A percentile compares a stretch with the other conserved stretches of the same genome.
Evolutionary conservation across 2,888 invertebrate genomes (phyloP).

Genomic region (Conomelus anceps): DNA sequence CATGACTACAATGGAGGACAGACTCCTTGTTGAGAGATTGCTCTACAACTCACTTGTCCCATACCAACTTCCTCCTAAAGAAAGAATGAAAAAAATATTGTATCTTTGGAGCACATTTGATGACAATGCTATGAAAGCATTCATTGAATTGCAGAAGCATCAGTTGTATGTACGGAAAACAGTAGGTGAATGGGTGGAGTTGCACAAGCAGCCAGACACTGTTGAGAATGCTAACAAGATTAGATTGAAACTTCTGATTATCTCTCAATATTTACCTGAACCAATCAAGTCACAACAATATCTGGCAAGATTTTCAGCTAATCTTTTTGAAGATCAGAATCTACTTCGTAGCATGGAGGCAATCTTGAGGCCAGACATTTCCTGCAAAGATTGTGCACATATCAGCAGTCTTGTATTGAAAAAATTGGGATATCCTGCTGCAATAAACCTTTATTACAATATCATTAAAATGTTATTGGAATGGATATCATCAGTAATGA

Average conservation of each 20-base stretch:
- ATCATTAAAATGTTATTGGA: slow-evolving; percentile 93
- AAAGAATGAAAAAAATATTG: slow-evolving; percentile 94
- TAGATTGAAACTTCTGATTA: slow-evolving; percentile 41
- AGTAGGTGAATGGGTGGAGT: slow-evolving; percentile 80
- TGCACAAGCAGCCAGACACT: slow-evolving; percentile 64
- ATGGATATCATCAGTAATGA: slow-evolving; percentile 91
- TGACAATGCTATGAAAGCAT: no score
- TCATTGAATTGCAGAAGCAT: neutral
- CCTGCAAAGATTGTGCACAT: slow-evolving; percentile 90
- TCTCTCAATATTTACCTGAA: slow-evolving; percentile 74
- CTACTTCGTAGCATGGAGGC: slow-evolving; percentile 61
- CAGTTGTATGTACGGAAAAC: slow-evolving; percentile 59
- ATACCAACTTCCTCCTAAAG: slow-evolving; percentile 75
- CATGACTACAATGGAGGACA: slow-evolving; percentile 56
- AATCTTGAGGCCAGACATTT: slow-evolving; percentile 81
- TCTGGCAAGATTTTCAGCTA: slow-evolving; percentile 70
- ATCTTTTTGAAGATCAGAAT: slow-evolving; percentile 57
- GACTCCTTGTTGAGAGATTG: slow-evolving; percentile 80
- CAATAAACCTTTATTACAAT: slow-evolving; percentile 92
- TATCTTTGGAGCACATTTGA: no score
- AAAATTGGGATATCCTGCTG: slow-evolving; percentile 87
- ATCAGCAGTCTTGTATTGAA: slow-evolving; percentile 68
- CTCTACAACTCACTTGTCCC: slow-evolving; percentile 93
- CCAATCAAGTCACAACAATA: slow-evolving; percentile 87
- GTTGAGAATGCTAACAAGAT: slow-evolving; percentile 67